Base-by-base conservation (phyloP, 2,888 invertebrate genomes). In the Saturnia pavonia region DNA sequence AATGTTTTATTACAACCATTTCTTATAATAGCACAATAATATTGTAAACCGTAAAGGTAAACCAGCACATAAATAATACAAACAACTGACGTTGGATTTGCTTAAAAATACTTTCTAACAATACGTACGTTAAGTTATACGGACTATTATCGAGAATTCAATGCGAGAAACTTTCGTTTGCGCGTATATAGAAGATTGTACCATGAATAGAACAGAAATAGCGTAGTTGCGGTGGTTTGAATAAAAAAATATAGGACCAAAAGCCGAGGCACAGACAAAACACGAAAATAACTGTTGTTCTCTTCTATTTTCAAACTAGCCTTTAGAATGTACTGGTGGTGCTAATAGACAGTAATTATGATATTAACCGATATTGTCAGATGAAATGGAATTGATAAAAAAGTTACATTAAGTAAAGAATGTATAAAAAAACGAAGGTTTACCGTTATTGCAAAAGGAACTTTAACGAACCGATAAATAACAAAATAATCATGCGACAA, bases 81-180 rank as follows among this genome's bases (percentile, higher is more conserved):
- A 73, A 75, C 16, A 71, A 75, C 71, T 72, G 75, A 73, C 76
- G 74, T 69, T 72, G 80, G 75, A 79, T 81, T 81, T 74, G 75
- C 78, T 81, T 76, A 76, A 81, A 82, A 86, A 84, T 80, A 83
- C 83, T 87, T 87, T 85, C 84, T 83, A 87, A 88, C 85, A 87
- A 86, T 84, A 85, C 81, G 78, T 80, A 80, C 78, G 80, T 73
- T 72, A 77, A 83, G 82, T 85, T 82, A 82, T 81, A 83, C 78
- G 77, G 75, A 72, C 77, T 76, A 82, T 85, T 85, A 85, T 80
- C 73, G 75, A 80, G 78, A 74, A 76, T 71, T 70, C 72, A 76
- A 75, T 76, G 68, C 76, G 71, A 83, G 80, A 85, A 83, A 85
- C 83, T 85, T 84, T 83, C 82, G 72, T 80, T 78, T 73, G 76